A percentile compares a stretch with the other conserved stretches of the same genome.
phyloP scores from a whole-genome alignment of 37 sponge, comb jelly and placozoan species.

The Tethya wilhelma region DNA sequence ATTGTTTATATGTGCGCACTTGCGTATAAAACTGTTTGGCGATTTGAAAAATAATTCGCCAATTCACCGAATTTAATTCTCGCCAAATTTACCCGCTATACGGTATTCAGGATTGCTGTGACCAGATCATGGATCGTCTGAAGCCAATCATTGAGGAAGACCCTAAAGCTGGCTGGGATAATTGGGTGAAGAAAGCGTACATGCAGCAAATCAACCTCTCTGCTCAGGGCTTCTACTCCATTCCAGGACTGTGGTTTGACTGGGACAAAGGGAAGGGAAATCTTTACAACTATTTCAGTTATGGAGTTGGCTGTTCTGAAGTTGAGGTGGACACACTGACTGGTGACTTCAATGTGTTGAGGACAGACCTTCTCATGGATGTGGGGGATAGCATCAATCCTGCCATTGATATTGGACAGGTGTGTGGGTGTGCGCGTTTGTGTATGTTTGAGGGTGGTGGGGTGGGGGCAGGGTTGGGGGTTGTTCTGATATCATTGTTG shows the following conservation, averaged over 20 bases:
- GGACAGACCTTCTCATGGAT: constrained; percentile 83
- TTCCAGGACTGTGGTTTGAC: constrained; percentile 38
- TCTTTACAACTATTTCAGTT: constrained; percentile 70
- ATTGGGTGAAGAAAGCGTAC: constrained; percentile 81
- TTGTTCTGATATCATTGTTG: too few relatives aligned
- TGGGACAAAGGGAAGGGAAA: constrained; percentile 66
- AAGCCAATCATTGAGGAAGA: constrained; percentile 58
- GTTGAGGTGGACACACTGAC: constrained; percentile 88
- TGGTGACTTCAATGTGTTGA: constrained; percentile 60
- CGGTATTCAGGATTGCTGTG: constrained; percentile 87
- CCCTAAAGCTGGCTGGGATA: constrained; percentile 73
- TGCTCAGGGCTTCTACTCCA: constrained; percentile 80
- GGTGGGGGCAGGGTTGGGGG: too few relatives aligned
- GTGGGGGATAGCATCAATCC: constrained; percentile 89
- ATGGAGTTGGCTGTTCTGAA: constrained; percentile 70
- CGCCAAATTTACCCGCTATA: too few relatives aligned
- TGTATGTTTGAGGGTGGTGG: too few relatives aligned
- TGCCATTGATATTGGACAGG: constrained; percentile 89
- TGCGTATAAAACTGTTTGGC: too few relatives aligned
- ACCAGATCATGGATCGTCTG: constrained; percentile 70
- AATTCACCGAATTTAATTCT: too few relatives aligned
- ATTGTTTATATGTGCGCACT: too few relatives aligned
- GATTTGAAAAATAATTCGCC: too few relatives aligned
- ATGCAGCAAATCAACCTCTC: constrained; percentile 70
- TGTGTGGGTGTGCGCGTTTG: too few relatives aligned